These are phyloP conservation scores for Lanistes nyassanus DNA, from an alignment of 1,140 invertebrate genomes.

Conservation along the genomic window DNA sequence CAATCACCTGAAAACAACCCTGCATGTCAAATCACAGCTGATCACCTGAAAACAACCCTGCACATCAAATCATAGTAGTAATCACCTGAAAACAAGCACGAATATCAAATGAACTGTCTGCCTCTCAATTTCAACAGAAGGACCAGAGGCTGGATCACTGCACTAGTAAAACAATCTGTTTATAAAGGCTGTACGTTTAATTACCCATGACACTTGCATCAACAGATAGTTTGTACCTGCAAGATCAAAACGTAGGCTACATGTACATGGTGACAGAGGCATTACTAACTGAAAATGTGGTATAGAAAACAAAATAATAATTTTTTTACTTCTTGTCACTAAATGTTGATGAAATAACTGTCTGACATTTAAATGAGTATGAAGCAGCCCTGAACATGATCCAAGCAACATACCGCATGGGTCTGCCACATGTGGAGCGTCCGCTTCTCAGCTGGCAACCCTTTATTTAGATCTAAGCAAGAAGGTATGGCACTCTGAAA, in stretches of 20 bases:
- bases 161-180: too few relatives aligned
- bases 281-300: too few relatives aligned
- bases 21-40: conserved; percentile 38
- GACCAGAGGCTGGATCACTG: too few relatives aligned
- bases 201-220: too few relatives aligned
- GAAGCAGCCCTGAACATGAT: neutral
- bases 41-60: conserved; percentile 53
- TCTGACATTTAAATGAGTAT: too few relatives aligned
- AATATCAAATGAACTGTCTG: too few relatives aligned
- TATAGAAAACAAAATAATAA: neutral
- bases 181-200: too few relatives aligned
- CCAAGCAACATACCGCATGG: conserved; percentile 41
- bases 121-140: too few relatives aligned
- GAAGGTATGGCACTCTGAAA: conserved; percentile 43
- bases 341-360: neutral
- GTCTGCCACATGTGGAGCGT: conserved; percentile 48
- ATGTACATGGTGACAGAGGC: too few relatives aligned
- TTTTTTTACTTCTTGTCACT: neutral
- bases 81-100: conserved; percentile 57
- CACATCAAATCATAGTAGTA: conserved; percentile 38
- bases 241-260: too few relatives aligned
- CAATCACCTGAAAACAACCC: conserved; percentile 56
- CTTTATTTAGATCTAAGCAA: conserved; percentile 50
- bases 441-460: conserved; percentile 36
- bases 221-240: too few relatives aligned